Evolutionary conservation across 2,797 vertebrate species (phyloP).

Genomic region (Allobates femoralis): DNA sequence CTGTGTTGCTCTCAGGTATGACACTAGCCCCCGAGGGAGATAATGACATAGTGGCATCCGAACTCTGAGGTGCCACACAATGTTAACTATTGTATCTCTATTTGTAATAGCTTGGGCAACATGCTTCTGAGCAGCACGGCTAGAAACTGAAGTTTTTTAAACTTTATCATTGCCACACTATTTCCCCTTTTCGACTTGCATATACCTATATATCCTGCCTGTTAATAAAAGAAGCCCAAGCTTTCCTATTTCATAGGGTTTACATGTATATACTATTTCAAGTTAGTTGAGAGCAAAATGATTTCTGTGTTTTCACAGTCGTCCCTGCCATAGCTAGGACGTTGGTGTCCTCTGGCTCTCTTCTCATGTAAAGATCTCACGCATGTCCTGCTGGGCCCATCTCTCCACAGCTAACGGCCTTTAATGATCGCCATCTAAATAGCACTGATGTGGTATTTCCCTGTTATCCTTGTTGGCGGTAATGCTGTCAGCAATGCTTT

Average conservation of each 20-base stretch:
- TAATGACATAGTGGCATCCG: no score
- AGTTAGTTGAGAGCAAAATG: background rate
- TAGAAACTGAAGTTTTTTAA: no score
- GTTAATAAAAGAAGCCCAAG: no score
- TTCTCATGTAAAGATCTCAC: background rate
- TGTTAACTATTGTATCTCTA: no score
- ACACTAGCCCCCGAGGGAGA: no score
- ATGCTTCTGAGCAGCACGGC: no score
- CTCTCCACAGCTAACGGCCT: conserved; percentile 19
- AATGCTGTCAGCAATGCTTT: conserved; percentile 43
- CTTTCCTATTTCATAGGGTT: background rate
- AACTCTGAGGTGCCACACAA: no score
- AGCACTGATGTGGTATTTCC: conserved; percentile 31
- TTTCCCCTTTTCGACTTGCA: no score
- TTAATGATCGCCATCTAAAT: conserved; percentile 35
- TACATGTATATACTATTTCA: background rate
- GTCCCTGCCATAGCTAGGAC: background rate
- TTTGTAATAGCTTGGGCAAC: no score
- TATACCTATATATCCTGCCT: no score
- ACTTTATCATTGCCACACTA: no score
- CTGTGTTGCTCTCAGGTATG: no score
- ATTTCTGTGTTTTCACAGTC: background rate
- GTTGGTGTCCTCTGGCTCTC: conserved; percentile 17
- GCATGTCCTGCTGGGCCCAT: background rate
- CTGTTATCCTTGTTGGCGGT: conserved; percentile 29